Percentiles rank a stretch among this genome's conserved stretches.
phyloP scores from a whole-genome alignment of 2,797 vertebrate species.

The Poeciliopsis turneri region DNA sequence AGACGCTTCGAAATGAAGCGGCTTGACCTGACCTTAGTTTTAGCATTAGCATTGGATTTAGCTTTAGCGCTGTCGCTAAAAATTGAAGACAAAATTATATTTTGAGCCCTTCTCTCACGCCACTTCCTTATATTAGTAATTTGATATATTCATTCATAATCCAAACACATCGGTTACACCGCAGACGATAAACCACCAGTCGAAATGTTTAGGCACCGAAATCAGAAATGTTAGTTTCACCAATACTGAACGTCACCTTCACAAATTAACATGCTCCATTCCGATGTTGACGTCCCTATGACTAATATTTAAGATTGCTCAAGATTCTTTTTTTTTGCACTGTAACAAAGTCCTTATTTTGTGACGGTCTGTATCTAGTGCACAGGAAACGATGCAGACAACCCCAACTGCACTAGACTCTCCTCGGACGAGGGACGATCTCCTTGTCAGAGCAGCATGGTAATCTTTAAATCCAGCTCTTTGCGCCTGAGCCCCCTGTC shows the following conservation, averaged over 20 bases:
- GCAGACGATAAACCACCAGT: not conserved
- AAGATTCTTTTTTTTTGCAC: not conserved
- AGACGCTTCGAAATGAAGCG: not conserved
- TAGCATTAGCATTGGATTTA: not conserved
- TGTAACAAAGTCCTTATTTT: constrained; percentile 53
- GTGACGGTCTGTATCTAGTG: constrained; percentile 73
- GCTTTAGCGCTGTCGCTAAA: not conserved
- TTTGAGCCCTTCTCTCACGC: not conserved
- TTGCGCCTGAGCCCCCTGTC: constrained; percentile 29
- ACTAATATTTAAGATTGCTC: not conserved
- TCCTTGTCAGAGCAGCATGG: constrained; percentile 63
- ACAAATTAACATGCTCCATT: not conserved
- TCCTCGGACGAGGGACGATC: constrained; percentile 53
- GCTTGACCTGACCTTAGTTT: not conserved
- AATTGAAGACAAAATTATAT: not conserved
- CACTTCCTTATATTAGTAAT: not conserved
- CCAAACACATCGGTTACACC: not conserved
- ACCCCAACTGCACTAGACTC: constrained; percentile 75
- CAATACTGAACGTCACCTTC: not conserved
- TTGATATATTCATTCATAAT: not conserved
- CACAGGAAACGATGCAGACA: constrained; percentile 76
- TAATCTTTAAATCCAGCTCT: constrained; percentile 58
- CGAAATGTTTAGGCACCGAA: not conserved
- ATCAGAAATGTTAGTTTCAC: not conserved
- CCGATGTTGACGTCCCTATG: not conserved